Conservation (phyloP, 2,113 vertebrate genomes). For the Pandion haliaetus region DNA sequence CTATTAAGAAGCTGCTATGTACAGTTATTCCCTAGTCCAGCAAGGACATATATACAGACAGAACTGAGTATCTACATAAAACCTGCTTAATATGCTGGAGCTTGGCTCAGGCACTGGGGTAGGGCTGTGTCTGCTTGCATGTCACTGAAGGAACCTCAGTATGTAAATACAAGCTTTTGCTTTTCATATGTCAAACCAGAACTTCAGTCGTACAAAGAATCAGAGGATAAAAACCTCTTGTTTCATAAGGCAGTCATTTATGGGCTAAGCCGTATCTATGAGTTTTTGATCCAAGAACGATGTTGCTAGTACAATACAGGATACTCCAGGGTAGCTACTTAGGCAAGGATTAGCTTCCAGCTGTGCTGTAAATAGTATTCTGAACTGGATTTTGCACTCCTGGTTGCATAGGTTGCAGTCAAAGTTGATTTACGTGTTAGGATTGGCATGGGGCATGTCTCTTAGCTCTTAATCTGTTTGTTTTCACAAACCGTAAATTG, state of each 20-base stretch:
- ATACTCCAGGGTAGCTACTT: slow-evolving; percentile 30
- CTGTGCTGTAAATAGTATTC: background rate
- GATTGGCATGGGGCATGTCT: background rate
- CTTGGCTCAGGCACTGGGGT: background rate
- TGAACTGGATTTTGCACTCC: background rate
- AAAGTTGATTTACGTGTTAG: background rate
- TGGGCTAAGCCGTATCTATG: background rate
- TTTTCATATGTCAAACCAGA: background rate
- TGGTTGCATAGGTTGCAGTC: background rate
- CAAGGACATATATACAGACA: background rate
- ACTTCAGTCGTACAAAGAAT: background rate
- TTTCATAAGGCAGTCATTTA: slow-evolving; percentile 17
- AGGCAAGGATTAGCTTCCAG: slow-evolving; percentile 36
- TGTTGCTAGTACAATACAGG: background rate
- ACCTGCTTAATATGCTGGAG: background rate
- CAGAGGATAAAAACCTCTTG: background rate
- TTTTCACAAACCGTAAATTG: background rate
- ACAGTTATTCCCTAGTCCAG: background rate
- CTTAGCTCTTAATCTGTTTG: background rate
- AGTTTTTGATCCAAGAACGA: slow-evolving; percentile 30
- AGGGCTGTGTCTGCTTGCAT: background rate
- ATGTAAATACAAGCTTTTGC: background rate
- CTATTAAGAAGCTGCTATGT: background rate
- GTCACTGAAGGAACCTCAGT: background rate
- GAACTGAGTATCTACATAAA: background rate